Base-by-base conservation (phyloP, 2,797 vertebrate species). In the Danio tinwini region DNA sequence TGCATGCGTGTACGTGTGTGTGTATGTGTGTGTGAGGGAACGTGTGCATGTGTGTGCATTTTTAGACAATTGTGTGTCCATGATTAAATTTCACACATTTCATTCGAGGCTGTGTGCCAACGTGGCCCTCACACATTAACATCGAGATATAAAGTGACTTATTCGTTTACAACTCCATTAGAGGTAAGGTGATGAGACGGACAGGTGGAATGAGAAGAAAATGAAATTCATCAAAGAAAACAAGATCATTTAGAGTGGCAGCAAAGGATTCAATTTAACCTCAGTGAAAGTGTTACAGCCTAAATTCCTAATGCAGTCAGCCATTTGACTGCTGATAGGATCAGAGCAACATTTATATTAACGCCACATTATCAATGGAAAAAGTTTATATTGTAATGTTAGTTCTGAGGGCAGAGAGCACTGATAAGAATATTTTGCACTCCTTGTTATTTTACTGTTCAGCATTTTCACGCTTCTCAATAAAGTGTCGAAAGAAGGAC, bases 141-240 rank as follows among this genome's bases (percentile, higher is more conserved):
- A 21, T 68, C 56, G 53, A 78, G 12, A 78, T 49, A 47, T 19
- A 16, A 17, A 37, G 68, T 73, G 12, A 29, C 42, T 16, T 29
- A 21, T 52, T 45, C 13, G 6, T 76, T 76, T 17, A 64, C 14
- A 17, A 52, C 63, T 68, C 19, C 52, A 14, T 76, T 68, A 19
- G 42, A 3, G 44, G 39, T 56, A 67, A 44, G 50, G 53, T 67
- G 37, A 47, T 40, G 39, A 67, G 50, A 76, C 19, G 14, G 74
- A 76, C 63, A 58, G 52, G 63, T 68, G 11, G 40, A 68, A 76
- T 76, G 52, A 68, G 21, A 21, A 55, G 19, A 56, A 76, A 76
- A 76, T 55, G 2, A 37, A 68, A 58, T 61, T 37, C 68, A 2
- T 83, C 42, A 77, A 39, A 61, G 29, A 58, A 19, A 50, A 63